These are phyloP conservation scores for Phycodurus eques DNA, from an alignment of 2,113 vertebrate genomes.

Conservation along the genomic window DNA sequence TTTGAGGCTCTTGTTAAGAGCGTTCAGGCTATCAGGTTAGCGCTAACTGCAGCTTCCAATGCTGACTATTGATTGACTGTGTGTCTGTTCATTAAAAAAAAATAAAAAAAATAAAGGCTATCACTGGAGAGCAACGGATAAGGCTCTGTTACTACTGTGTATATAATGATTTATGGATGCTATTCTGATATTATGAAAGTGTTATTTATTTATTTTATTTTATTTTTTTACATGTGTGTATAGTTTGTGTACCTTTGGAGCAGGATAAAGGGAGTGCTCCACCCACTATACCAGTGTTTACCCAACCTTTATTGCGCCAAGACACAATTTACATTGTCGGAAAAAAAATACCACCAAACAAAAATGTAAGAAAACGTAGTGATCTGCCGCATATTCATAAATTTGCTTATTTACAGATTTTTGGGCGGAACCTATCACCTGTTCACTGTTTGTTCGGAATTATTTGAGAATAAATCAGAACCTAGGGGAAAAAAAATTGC, in stretches of 20 bases:
- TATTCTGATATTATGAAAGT: neutral
- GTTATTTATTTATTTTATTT: no score
- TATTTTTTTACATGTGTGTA: no score
- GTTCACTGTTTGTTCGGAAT: no score
- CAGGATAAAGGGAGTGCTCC: neutral
- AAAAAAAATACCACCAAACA: neutral
- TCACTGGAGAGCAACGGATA: constrained; percentile 27
- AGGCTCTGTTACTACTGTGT: neutral
- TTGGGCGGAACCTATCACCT: no score
- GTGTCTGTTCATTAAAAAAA: constrained; percentile 22
- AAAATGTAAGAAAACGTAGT: no score
- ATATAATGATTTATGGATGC: neutral
- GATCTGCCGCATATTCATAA: no score
- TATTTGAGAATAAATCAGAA: no score
- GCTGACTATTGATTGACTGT: constrained; percentile 52
- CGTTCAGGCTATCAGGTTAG: constrained; percentile 40
- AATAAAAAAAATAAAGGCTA: constrained; percentile 24
- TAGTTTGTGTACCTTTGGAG: no score
- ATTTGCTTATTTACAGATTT: no score
- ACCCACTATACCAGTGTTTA: neutral
- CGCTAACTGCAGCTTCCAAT: constrained; percentile 30
- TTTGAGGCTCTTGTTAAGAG: constrained; percentile 32
- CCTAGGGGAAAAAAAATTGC: no score
- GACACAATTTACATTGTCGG: neutral
- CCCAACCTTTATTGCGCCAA: neutral